phyloP scores from a whole-genome alignment of 2,797 vertebrate species.

The Buphagus erythrorhynchus region DNA sequence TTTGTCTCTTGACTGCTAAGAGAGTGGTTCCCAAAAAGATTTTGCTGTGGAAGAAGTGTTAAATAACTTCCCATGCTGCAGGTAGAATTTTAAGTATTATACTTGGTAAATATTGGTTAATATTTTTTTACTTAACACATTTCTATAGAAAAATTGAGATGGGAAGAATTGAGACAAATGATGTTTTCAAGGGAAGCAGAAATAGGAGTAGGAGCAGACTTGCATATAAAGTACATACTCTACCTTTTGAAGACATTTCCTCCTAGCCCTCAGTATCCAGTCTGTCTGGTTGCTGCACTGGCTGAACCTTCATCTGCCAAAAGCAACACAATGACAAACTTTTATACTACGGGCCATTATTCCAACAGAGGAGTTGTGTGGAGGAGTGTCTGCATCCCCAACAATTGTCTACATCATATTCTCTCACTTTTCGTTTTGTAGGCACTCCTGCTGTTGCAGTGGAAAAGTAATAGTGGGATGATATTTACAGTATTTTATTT shows the following conservation, averaged over 20 bases:
- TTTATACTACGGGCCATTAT: neutral
- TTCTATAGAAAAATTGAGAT: neutral
- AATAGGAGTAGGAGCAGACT: neutral
- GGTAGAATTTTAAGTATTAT: neutral
- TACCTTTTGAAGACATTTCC: slow-evolving; percentile 37
- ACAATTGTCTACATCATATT: neutral
- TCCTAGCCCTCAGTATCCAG: slow-evolving; percentile 2
- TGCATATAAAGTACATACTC: neutral
- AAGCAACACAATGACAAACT: neutral
- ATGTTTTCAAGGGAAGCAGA: neutral
- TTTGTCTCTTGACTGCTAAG: neutral
- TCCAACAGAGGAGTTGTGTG: neutral
- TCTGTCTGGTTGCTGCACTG: slow-evolving; percentile 29
- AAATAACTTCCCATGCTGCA: neutral
- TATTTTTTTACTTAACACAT: neutral
- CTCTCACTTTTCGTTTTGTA: neutral
- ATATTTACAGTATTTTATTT: neutral
- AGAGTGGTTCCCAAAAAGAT: neutral
- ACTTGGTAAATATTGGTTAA: neutral
- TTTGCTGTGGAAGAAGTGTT: neutral
- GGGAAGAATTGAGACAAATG: neutral
- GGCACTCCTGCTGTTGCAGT: neutral
- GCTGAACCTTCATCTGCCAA: neutral
- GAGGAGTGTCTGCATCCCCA: neutral
- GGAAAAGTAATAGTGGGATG: neutral